Conservation (phyloP, 2,113 vertebrate species). For the Gymnocephalus cernua region DNA sequence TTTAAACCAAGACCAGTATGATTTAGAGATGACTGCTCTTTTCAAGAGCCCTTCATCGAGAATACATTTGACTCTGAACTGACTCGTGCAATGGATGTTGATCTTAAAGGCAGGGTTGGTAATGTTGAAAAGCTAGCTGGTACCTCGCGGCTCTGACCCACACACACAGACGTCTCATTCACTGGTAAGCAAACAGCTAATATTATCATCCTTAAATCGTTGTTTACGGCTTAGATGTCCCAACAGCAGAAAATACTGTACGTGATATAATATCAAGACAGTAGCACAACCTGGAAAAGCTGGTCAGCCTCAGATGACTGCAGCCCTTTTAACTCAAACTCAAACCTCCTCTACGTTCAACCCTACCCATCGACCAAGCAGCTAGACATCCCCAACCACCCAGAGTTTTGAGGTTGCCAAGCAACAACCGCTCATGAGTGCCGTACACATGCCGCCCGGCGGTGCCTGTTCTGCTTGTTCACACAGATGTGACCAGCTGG, state of each 20-base stretch:
- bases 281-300: constrained; percentile 19
- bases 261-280: background rate
- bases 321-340: constrained; percentile 51
- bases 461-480: constrained; percentile 60
- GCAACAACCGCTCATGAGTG: constrained; percentile 72
- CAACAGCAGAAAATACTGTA: background rate
- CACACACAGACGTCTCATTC: too few species aligned
- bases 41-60: background rate
- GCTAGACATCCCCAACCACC: constrained; percentile 58
- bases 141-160: too few species aligned
- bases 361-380: constrained; percentile 48
- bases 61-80: background rate
- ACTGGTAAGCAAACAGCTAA: too few species aligned
- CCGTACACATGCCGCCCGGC: constrained; percentile 26
- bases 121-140: too few species aligned
- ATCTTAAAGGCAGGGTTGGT: too few species aligned
- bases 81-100: too few species aligned
- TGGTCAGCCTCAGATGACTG: constrained; percentile 32
- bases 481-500: constrained; percentile 70
- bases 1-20: constrained; percentile 18
- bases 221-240: background rate
- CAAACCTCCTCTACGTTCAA: constrained; percentile 66
- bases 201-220: too few species aligned
- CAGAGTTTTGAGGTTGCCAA: constrained; percentile 79
- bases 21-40: constrained; percentile 14